phyloP scores from a whole-genome alignment of 2,888 invertebrate genomes.

The Tolmerus cingulatus region DNA sequence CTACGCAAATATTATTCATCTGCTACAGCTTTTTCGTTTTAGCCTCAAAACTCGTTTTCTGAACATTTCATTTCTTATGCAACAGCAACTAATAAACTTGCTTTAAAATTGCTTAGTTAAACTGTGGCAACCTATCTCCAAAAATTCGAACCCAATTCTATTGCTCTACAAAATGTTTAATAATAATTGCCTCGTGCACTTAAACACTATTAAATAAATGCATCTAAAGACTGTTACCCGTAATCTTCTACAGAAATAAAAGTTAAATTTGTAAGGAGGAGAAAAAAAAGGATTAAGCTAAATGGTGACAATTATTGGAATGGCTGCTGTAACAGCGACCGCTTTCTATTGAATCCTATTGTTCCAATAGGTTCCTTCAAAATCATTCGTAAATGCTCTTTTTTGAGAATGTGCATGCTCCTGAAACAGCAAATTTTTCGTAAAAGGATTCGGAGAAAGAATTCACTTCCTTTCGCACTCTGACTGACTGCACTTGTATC shows the following conservation, averaged over 20 bases:
- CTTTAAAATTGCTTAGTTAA: too few relatives aligned
- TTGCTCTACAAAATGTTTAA: neutral
- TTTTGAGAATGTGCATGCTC: conserved; percentile 28
- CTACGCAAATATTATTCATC: neutral
- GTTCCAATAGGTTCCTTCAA: conserved; percentile 18
- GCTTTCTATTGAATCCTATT: conserved; percentile 28
- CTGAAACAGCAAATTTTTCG: conserved; percentile 13
- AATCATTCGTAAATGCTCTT: conserved; percentile 7
- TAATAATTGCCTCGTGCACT: neutral
- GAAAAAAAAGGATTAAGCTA: conserved; percentile 31
- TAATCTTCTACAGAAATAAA: neutral
- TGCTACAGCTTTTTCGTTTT: neutral
- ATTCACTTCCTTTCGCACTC: neutral
- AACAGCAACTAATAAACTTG: too few relatives aligned
- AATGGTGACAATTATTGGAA: conserved; percentile 35
- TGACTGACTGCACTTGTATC: neutral
- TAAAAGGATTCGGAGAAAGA: neutral
- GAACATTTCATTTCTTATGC: too few relatives aligned
- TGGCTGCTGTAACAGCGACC: conserved; percentile 21
- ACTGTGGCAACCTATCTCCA: too few relatives aligned
- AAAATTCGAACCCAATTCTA: too few relatives aligned
- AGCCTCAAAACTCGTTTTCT: neutral
- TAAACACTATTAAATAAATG: neutral
- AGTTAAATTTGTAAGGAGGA: neutral
- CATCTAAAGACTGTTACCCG: neutral